Evolutionary conservation across 2,113 vertebrate species (phyloP).

Genomic region (Anhinga rufa): DNA sequence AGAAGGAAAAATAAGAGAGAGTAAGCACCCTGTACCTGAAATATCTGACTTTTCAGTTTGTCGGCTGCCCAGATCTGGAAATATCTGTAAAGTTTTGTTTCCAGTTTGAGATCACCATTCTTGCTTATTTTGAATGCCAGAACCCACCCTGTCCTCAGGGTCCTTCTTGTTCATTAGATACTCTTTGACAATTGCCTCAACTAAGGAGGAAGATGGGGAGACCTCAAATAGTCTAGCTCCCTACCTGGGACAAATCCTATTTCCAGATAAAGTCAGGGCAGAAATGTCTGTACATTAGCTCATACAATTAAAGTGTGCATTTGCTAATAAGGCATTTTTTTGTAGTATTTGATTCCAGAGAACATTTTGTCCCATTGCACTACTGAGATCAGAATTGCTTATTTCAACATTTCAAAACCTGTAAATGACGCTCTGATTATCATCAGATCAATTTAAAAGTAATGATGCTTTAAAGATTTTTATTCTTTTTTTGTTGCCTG

Average conservation of each 20-base stretch:
- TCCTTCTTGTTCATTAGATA: background rate
- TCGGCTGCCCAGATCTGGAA: background rate
- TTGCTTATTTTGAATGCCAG: background rate
- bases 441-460: background rate
- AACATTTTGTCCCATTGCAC: background rate
- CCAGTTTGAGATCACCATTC: background rate
- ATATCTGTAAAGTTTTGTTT: background rate
- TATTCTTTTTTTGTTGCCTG: background rate
- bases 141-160: background rate
- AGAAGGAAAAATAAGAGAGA: background rate
- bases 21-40: background rate
- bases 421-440: constrained; percentile 10
- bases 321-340: background rate
- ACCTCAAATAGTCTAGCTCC: background rate
- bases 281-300: background rate
- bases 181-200: background rate
- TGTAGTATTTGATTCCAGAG: background rate
- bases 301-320: background rate
- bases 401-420: constrained; percentile 5
- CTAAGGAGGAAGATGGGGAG: background rate
- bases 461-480: background rate
- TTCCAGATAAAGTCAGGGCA: background rate
- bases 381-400: background rate
- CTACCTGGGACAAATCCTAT: background rate
- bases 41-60: background rate